phyloP scores from a whole-genome alignment of 2,888 invertebrate genomes.

The Harpalus rubripes region DNA sequence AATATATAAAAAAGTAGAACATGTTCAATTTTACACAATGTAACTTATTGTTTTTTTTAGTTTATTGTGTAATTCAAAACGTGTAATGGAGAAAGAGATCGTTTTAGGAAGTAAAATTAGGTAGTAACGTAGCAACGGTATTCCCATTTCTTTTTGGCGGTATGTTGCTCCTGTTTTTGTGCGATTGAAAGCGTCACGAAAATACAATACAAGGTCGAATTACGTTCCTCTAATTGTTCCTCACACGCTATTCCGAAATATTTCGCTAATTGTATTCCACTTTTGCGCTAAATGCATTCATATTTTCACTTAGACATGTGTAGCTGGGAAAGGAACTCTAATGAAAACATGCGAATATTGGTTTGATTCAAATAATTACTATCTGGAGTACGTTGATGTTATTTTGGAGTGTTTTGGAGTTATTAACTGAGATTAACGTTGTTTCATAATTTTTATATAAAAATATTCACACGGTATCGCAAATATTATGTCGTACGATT shows the following conservation, averaged over 20 bases:
- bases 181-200: constrained; percentile 47
- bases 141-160: not conserved
- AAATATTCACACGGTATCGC: not conserved
- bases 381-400: no score
- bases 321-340: no score
- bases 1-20: no score
- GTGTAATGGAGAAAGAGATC: no score
- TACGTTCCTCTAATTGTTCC: constrained; percentile 46
- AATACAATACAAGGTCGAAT: constrained; percentile 53
- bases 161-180: constrained; percentile 5
- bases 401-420: no score
- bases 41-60: no score
- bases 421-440: no score
- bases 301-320: not conserved
- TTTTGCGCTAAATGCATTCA: constrained; percentile 2
- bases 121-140: not conserved
- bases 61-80: no score
- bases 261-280: constrained; percentile 37
- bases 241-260: constrained; percentile 13
- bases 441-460: no score
- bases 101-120: not conserved
- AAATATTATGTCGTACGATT: not conserved
- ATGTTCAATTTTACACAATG: no score
- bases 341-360: no score
- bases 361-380: no score